These are phyloP conservation scores for Corythoichthys intestinalis DNA, from an alignment of 2,113 vertebrate genomes.

Conservation along the genomic window DNA sequence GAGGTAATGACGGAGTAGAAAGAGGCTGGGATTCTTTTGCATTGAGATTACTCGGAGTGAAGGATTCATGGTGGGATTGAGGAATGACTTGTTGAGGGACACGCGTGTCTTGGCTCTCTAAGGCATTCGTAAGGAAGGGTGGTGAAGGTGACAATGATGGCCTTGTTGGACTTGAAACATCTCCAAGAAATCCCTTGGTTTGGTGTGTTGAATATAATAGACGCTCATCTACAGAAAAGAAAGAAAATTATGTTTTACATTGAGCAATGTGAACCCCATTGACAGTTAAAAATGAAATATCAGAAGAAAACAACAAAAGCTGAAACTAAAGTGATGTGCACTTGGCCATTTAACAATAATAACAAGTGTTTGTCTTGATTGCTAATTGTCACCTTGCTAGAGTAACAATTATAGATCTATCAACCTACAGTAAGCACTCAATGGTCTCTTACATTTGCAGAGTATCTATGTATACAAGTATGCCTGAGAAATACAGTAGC, in stretches of 20 bases:
- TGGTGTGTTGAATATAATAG: conserved; percentile 47
- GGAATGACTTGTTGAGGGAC: conserved; percentile 32
- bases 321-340: background rate
- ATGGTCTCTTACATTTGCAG: background rate
- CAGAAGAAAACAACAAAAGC: too few relatives aligned
- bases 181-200: conserved; percentile 41
- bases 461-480: background rate
- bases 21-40: conserved; percentile 23
- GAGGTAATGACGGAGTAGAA: conserved; percentile 27
- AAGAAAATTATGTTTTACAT: conserved; percentile 22
- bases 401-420: conserved; percentile 28
- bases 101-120: conserved; percentile 41
- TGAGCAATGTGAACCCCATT: background rate
- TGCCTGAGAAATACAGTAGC: background rate
- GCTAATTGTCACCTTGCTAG: conserved; percentile 14
- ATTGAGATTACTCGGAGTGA: conserved; percentile 17
- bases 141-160: conserved; percentile 70
- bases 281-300: background rate
- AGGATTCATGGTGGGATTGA: conserved; percentile 29
- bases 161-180: conserved; percentile 49
- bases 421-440: background rate
- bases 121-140: conserved; percentile 57
- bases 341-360: conserved; percentile 2
- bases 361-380: conserved; percentile 1
- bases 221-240: conserved; percentile 69